phyloP scores from a whole-genome alignment of 2,888 invertebrate genomes.

The Chesias legatella region DNA sequence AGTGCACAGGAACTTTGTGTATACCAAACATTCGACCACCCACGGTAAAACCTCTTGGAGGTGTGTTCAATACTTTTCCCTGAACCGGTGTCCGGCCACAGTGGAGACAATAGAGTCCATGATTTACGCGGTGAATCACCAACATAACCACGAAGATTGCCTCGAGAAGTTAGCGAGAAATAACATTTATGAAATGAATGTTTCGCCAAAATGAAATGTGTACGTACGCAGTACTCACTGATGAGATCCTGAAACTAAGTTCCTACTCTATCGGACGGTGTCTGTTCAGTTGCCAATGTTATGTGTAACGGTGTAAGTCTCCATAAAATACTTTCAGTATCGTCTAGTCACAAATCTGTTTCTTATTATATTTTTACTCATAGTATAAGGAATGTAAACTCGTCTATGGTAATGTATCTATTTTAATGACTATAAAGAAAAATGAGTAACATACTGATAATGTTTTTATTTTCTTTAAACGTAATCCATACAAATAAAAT shows the following conservation, averaged over 20 bases:
- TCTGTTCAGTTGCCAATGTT: slow-evolving; percentile 23
- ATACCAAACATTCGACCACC: slow-evolving; percentile 76
- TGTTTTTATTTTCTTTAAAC: slow-evolving; percentile 22
- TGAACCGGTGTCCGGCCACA: slow-evolving; percentile 76
- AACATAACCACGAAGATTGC: slow-evolving; percentile 75
- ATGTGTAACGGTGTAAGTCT: slow-evolving; percentile 26
- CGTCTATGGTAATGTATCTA: slow-evolving; percentile 15
- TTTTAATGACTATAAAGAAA: slow-evolving; percentile 21
- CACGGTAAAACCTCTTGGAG: slow-evolving; percentile 77
- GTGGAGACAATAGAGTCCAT: slow-evolving; percentile 73
- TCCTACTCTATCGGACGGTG: slow-evolving; percentile 23
- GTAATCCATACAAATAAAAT: too few species aligned
- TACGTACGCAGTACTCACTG: slow-evolving; percentile 39
- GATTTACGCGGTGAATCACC: slow-evolving; percentile 74
- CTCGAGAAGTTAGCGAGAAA: slow-evolving; percentile 69
- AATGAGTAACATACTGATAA: slow-evolving; percentile 21
- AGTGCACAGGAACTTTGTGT: slow-evolving; percentile 77
- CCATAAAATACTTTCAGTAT: slow-evolving; percentile 39
- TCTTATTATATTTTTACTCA: slow-evolving; percentile 36
- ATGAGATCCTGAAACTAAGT: slow-evolving; percentile 29
- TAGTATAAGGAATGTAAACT: slow-evolving; percentile 11
- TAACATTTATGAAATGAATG: slow-evolving; percentile 74
- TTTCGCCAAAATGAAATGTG: slow-evolving; percentile 61
- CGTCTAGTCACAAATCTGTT: slow-evolving; percentile 59
- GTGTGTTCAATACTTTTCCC: slow-evolving; percentile 75